Evolutionary conservation across 2,113 vertebrate genomes (phyloP).

Genomic region (Hippocampus guttulatus): DNA sequence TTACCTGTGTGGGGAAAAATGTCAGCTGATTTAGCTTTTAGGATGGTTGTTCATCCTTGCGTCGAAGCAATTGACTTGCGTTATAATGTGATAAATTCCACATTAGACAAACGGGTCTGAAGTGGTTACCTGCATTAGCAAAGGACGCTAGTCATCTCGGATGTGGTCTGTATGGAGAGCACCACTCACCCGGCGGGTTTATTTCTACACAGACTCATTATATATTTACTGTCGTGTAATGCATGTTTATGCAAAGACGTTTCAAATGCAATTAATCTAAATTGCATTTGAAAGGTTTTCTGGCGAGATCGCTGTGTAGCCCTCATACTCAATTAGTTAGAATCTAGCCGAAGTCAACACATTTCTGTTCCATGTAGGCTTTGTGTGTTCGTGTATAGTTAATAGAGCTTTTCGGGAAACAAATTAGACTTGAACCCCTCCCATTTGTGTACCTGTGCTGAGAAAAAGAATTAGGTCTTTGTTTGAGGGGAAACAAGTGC

Average conservation of each 20-base stretch:
- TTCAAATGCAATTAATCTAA: neutral
- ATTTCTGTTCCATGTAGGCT: neutral
- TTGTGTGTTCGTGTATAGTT: neutral
- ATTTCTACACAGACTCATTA: neutral
- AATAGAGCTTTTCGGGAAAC: neutral
- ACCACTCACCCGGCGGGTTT: neutral
- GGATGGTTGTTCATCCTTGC: accelerated
- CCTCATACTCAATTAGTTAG: neutral
- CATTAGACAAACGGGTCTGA: neutral
- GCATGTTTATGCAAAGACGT: neutral
- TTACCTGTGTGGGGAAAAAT: neutral
- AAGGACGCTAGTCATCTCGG: neutral
- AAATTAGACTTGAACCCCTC: neutral
- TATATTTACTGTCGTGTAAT: neutral
- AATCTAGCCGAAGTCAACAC: too few species aligned
- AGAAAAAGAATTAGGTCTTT: neutral
- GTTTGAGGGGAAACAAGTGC: neutral
- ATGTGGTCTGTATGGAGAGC: neutral
- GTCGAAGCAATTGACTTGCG: neutral
- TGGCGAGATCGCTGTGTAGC: neutral
- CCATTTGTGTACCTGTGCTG: neutral
- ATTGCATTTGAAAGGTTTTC: neutral
- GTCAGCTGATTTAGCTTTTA: neutral
- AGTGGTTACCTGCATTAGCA: neutral
- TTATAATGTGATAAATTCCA: too few species aligned